Conservation (phyloP, 1,140 invertebrate species). For the Chymomyza costata region DNA sequence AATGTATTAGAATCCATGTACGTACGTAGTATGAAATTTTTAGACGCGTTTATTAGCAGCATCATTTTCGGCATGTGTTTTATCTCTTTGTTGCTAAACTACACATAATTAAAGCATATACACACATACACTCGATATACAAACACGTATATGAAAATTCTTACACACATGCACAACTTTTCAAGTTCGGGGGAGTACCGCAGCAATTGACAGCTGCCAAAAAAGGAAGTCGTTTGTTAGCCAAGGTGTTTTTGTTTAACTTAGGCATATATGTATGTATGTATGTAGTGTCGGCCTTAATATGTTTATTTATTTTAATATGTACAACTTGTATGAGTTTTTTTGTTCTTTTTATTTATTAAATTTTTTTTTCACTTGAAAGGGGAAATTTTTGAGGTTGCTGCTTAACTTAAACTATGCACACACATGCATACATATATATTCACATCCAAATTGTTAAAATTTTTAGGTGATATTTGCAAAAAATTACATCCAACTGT, state of each 20-base stretch:
- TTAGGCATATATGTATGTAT: slow-evolving; percentile 27
- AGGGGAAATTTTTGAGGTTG: slow-evolving; percentile 44
- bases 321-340: no score
- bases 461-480: slow-evolving; percentile 61
- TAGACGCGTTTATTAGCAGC: no score
- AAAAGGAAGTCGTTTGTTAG: slow-evolving; percentile 28
- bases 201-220: slow-evolving; percentile 31
- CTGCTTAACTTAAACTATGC: no score
- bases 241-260: no score
- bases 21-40: no score
- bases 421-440: slow-evolving; percentile 26
- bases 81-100: no score
- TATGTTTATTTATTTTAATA: slow-evolving; percentile 53
- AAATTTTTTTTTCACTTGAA: no score
- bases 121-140: slow-evolving; percentile 43
- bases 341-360: no score
- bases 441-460: slow-evolving; percentile 51
- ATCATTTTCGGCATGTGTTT: not conserved
- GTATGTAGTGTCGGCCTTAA: slow-evolving; percentile 35
- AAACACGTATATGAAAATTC: no score
- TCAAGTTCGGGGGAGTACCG: slow-evolving; percentile 40
- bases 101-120: not conserved
- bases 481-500: slow-evolving; percentile 44
- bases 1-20: no score
- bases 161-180: slow-evolving; percentile 37